Conservation (phyloP, 1,140 invertebrate species). For the Belonocnema kinseyi region DNA sequence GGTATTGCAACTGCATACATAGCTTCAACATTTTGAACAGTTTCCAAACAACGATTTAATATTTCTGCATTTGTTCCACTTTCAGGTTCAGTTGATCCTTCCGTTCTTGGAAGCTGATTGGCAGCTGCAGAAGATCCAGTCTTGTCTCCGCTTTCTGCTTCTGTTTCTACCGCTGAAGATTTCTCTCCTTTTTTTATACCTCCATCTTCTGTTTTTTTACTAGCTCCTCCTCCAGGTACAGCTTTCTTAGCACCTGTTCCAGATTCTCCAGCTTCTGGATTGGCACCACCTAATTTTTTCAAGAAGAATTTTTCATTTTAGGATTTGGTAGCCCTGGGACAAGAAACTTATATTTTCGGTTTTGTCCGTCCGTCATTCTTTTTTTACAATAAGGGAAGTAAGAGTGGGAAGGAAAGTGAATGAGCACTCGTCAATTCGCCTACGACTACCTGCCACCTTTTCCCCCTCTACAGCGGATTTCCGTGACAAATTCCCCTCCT, state of each 20-base stretch:
- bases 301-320: neutral
- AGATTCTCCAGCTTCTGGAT: neutral
- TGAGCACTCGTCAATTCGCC: no score
- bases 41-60: slow-evolving; percentile 27
- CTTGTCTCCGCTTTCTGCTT: neutral
- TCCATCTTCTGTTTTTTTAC: neutral
- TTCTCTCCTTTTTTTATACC: neutral
- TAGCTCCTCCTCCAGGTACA: no score
- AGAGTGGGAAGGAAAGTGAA: no score
- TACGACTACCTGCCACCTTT: no score
- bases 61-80: neutral
- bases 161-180: neutral
- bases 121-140: neutral
- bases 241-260: neutral
- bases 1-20: slow-evolving; percentile 55
- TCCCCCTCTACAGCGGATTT: no score
- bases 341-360: no score
- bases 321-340: no score
- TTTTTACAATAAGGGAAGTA: no score
- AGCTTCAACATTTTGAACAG: slow-evolving; percentile 53
- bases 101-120: neutral
- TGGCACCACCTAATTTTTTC: neutral
- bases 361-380: no score
- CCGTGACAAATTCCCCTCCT: no score
- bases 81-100: neutral